These are phyloP conservation scores for Hyposmocoma kahamanoa DNA, from an alignment of 1,140 invertebrate species.

Conservation along the genomic window DNA sequence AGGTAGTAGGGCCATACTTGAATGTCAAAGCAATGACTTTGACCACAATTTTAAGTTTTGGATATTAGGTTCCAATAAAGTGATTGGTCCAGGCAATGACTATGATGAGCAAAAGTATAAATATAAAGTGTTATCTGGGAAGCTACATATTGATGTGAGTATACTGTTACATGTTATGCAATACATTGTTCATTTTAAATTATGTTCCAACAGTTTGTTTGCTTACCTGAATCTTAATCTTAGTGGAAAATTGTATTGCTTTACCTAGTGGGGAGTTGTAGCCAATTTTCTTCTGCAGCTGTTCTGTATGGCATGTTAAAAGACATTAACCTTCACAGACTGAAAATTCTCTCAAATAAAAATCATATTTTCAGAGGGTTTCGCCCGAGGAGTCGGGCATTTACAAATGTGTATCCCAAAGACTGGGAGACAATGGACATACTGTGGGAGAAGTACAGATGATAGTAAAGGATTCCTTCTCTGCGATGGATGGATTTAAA, in stretches of 20 bases:
- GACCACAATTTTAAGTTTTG: constrained; percentile 81
- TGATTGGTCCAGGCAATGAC: constrained; percentile 78
- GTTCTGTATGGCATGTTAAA: too few species aligned
- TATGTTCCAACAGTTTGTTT: too few species aligned
- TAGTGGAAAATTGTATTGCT: too few species aligned
- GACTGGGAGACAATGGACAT: constrained; percentile 69
- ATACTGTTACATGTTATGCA: constrained; percentile 5
- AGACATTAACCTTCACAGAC: too few species aligned
- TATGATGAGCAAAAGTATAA: constrained; percentile 78
- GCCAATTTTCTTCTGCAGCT: too few species aligned
- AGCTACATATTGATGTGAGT: constrained; percentile 77
- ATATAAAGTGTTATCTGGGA: constrained; percentile 80
- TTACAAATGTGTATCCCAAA: constrained; percentile 79
- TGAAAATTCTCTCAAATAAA: too few species aligned
- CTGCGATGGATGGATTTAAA: constrained; percentile 67
- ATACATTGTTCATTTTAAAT: background rate
- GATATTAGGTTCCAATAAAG: constrained; percentile 74
- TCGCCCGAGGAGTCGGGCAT: constrained; percentile 76
- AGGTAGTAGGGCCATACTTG: constrained; percentile 75
- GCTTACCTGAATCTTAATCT: too few species aligned
- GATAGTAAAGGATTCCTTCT: constrained; percentile 71
- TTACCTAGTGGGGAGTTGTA: too few species aligned
- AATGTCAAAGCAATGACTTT: constrained; percentile 79
- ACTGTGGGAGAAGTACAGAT: constrained; percentile 76
- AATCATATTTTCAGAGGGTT: constrained; percentile 73